Base-by-base conservation (phyloP, 2,888 invertebrate genomes). In the Hermaeophaga mercurialis region DNA sequence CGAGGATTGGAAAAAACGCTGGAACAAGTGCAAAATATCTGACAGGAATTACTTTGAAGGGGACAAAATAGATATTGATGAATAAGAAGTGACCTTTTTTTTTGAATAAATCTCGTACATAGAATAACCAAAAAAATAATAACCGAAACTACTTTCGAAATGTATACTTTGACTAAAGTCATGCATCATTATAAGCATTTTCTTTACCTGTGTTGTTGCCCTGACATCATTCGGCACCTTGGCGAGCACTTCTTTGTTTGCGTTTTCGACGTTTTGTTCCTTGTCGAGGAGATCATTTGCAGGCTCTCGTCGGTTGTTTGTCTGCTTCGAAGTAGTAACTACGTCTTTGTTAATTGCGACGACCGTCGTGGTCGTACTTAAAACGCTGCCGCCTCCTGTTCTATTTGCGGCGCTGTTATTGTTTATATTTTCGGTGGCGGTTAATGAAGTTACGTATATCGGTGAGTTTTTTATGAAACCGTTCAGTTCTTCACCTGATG, bases 391-490 rank as follows among this genome's bases (percentile, higher is more conserved):
- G 73, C 71, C 59, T 57, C 54, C 56, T 61, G 38, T 46, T 33
- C 56, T 46, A 39, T 47, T 58, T 57, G 65, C 74, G 78, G 80
- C 72, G 80, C 80, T 76, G 77, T 78, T 71, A 80, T 81, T 76
- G 79, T 79, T 75, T 77, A 75, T 76, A 77, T 70, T 80, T 78
- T 75, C 80, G 73, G 75, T 81, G 77, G 78, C 80, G 73, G 78
- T 80, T 68, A 88, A 86, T 65, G 90, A 90, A 62, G 90, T 91
- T 66, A 91, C 90, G 82, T 91, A 91, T 66, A 91, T 90, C 54
- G 90, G 88, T 54, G 89, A 88, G 74, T 87, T 88, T 74, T 88
- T 89, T 71, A 90, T 89, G 74, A 91, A 86, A 58, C 90, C 91
- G 83, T 90, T 91, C 63, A 90, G 80, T 68, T 90, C 90, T 71